Evolutionary conservation across 1,140 invertebrate genomes (phyloP), one percentile per base, ranked within the genome.

Genomic region (Pomacea maculata): DNA sequence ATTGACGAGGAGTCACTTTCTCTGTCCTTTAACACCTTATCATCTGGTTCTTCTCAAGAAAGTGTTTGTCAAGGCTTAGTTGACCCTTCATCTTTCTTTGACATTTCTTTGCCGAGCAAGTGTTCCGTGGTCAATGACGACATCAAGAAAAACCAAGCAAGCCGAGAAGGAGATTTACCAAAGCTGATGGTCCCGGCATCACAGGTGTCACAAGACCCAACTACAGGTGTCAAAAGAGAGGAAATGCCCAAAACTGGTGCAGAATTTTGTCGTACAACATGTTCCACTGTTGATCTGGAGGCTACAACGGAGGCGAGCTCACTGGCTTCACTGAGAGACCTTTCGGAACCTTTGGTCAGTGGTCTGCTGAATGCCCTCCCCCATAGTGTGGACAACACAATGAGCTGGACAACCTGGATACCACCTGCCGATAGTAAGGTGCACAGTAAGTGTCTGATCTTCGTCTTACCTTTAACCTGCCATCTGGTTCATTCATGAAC

Each of bases 241-340:
- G 15, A 61, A 1, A 61, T 61, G 11, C 15, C 15, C 2, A 17
- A 61, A 61, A 17, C 57, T 61, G 9, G 57, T 17, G 57, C 11
- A 61, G 57, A 61, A 11, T 14, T 1, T 61, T 61, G 11, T 61
- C 57, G 11, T 17, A 11, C 8, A 11, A 61, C 15, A 1, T 11
- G 57, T 17, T 6, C 57, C 57, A 61, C 57, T 19, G 75, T 19
- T 55, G 21, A 57, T 34, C 11, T 76, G 15, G 75, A 76, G 17
- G 55, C 34, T 29, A 57, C 75, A 6, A 76, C 34, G 19, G 19
- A 55, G 0, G 25, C 52, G 17, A 74, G 72, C 10, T 34, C 19
- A 21, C 6, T 79, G 67, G 79, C 54, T 29, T 54, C 68, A 19
- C 63, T 82, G 67, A 52, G 79, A n/a, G 72, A 79, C 12, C 55